Evolutionary conservation across 2,888 invertebrate species (phyloP).

Genomic region (Agrochola lota): DNA sequence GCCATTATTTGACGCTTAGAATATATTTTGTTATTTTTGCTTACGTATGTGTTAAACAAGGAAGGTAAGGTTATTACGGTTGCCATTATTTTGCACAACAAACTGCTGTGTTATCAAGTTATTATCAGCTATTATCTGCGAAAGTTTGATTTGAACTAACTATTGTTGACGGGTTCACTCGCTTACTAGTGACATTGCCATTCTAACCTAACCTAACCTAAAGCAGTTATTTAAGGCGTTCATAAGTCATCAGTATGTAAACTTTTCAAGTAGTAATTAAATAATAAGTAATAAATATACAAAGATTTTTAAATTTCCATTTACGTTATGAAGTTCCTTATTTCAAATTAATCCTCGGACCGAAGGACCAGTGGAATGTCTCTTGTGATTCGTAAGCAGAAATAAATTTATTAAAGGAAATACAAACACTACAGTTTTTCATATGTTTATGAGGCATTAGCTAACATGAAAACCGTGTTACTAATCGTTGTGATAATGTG

Average conservation of each 20-base stretch:
- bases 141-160: slow-evolving; percentile 46
- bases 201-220: background rate
- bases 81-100: slow-evolving; percentile 37
- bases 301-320: background rate
- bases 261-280: background rate
- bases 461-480: slow-evolving; percentile 61
- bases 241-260: background rate
- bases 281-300: background rate
- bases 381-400: background rate
- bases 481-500: slow-evolving; percentile 59
- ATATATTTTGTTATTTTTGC: background rate
- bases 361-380: background rate
- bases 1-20: background rate
- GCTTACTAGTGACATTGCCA: background rate
- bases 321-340: background rate
- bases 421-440: slow-evolving; percentile 38
- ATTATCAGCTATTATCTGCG: slow-evolving; percentile 61
- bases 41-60: slow-evolving; percentile 8
- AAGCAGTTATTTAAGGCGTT: background rate
- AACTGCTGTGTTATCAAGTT: slow-evolving; percentile 50
- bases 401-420: slow-evolving; percentile 20
- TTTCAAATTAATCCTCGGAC: background rate
- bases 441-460: slow-evolving; percentile 23
- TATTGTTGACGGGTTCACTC: slow-evolving; percentile 13
- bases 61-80: slow-evolving; percentile 33